Conservation (phyloP, 2,113 vertebrate genomes). For the Pelecanus crispus region DNA sequence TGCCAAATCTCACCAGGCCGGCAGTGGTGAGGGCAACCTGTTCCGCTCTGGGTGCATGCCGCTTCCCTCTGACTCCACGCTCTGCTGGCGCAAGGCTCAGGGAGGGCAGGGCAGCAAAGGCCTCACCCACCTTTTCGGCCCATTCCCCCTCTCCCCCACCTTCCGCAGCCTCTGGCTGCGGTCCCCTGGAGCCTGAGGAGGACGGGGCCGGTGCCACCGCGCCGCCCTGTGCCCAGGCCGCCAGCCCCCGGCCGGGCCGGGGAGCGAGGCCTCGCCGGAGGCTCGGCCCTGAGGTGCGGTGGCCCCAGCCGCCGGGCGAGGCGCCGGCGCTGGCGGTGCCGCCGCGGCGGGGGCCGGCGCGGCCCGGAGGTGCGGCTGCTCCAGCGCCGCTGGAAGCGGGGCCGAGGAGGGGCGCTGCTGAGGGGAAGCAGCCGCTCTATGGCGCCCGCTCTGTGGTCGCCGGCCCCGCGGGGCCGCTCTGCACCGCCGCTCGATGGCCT, state of each 20-base stretch:
- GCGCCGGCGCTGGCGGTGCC: too few species aligned
- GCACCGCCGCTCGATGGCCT: background rate
- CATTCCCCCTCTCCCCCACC: too few species aligned
- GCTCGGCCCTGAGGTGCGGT: background rate
- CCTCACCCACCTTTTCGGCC: too few species aligned
- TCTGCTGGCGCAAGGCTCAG: accelerated
- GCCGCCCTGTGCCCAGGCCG: background rate
- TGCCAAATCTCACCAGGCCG: background rate
- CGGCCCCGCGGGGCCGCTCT: accelerated
- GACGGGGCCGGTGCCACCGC: too few species aligned
- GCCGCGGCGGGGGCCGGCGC: too few species aligned
- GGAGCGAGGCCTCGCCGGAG: background rate
- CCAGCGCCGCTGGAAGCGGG: accelerated
- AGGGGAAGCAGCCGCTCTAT: too few species aligned
- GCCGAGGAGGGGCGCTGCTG: accelerated
- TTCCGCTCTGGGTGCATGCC: accelerated
- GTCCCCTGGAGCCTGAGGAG: too few species aligned
- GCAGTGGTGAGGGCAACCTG: accelerated
- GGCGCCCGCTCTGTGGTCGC: too few species aligned
- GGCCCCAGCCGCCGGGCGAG: too few species aligned
- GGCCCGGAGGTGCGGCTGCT: background rate
- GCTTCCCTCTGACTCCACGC: too few species aligned
- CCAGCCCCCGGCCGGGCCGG: too few species aligned
- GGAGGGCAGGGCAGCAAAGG: background rate
- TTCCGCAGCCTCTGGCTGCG: background rate